Evolutionary conservation across 2,888 invertebrate genomes (phyloP), one percentile per base, ranked within the genome.

Genomic region (Priocnemis perturbator): DNA sequence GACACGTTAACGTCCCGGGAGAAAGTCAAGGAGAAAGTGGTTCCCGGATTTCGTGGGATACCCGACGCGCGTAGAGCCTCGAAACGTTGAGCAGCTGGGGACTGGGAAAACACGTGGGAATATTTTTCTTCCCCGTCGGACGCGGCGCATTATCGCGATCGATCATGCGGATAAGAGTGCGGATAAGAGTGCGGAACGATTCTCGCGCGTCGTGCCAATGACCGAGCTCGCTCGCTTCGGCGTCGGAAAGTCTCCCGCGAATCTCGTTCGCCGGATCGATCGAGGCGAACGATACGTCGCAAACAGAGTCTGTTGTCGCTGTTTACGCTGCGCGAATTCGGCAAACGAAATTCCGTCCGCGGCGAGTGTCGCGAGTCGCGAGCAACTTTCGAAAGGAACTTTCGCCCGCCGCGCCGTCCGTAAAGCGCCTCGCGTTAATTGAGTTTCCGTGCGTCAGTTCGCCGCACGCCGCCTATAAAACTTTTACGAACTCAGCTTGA

Each of bases 11-110:
- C 2, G n/a, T 50, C 50, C 20, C 69, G 20, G 60, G 76, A 71
- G 73, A 77, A 77, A 71, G 71, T 73, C 62, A n/a, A n/a, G 20
- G 53, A 69, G 69, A 73, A 78, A 81, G 72, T 67, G 64, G 64
- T 71, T 60, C 67, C 59, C 52, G 52, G 62, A 76, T 69, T 69
- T 61, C 63, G 20, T 26, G 2, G 50, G 55, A 52, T 50, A 63
- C 58, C 63, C 47, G 19, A 55, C 50, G 55, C 45, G 30, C 7
- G 37, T 37, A 3, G 37, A 11, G 37, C 11, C 4, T 37, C 11
- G 26, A 26, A 26, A 26, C 26, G 7, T 11, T 20, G 4, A 4
- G 7, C 50, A 3, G 50, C 1, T 17, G 48, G 19, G 4, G 48
- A 48, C 7, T 5, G 11, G 9, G 14, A 20, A 50, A 50, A 50